Evolutionary conservation across 2,797 vertebrate species (phyloP).

Genomic region (Cygnus olor): DNA sequence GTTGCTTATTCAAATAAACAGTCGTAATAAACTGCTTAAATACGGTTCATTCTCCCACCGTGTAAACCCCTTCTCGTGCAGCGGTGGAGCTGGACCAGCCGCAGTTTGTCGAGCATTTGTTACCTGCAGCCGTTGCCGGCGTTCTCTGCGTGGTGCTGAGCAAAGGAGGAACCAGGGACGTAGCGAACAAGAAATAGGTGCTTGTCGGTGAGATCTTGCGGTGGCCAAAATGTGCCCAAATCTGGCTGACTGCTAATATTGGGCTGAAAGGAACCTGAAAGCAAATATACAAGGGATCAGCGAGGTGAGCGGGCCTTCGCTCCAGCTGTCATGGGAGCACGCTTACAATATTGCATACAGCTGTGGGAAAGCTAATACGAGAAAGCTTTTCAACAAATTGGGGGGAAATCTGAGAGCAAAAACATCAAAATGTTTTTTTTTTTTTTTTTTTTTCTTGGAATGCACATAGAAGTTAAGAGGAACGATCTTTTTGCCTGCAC

Average conservation of each 20-base stretch:
- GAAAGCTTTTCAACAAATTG: not conserved
- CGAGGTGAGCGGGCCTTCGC: not conserved
- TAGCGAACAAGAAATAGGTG: not conserved
- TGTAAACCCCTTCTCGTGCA: not conserved
- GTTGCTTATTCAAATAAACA: not conserved
- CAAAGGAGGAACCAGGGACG: not conserved
- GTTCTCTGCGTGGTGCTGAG: not conserved
- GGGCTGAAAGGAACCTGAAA: not conserved
- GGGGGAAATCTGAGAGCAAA: not conserved
- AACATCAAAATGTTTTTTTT: not conserved
- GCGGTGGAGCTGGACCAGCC: not conserved
- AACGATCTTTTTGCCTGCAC: not conserved
- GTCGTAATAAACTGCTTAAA: not conserved
- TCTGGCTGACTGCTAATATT: not conserved
- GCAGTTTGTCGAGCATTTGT: not conserved
- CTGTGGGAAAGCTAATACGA: not conserved
- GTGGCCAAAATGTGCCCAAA: not conserved
- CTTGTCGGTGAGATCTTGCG: accelerated
- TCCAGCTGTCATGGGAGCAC: not conserved
- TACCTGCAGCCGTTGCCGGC: not conserved
- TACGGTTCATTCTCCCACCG: not conserved
- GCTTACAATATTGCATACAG: not conserved
- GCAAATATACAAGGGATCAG: not conserved
- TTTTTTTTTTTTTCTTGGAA: too few species aligned
- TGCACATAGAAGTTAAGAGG: not conserved